Percentiles rank a stretch among this genome's conserved stretches.
Evolutionary conservation across 2,113 vertebrate genomes (phyloP).

Genomic region (Thamnaconus septentrionalis): DNA sequence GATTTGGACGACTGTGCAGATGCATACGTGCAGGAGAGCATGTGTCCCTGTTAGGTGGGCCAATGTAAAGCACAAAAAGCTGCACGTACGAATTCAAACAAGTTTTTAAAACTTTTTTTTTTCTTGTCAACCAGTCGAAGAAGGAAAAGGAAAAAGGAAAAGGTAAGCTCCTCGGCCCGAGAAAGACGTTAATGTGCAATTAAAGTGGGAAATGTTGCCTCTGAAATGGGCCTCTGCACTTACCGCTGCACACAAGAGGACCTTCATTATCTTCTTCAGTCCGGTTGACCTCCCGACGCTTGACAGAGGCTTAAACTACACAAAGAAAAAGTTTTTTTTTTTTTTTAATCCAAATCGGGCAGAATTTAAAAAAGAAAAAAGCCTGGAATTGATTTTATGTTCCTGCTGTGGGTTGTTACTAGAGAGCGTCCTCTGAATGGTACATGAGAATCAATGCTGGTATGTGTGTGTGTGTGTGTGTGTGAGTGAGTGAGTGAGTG

Average conservation of each 20-base stretch:
- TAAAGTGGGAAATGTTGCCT: constrained; percentile 22
- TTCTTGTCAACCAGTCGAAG: too few species aligned
- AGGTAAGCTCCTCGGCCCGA: constrained; percentile 33
- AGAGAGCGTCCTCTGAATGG: constrained; percentile 15
- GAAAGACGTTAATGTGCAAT: constrained; percentile 36
- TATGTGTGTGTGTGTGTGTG: constrained; percentile 16
- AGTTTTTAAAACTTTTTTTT: too few species aligned
- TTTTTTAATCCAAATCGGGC: constrained; percentile 30
- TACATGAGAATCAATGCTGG: constrained; percentile 14
- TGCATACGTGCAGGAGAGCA: neutral
- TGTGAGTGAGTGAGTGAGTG: constrained; percentile 34
- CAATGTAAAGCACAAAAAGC: too few species aligned
- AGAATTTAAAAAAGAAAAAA: neutral
- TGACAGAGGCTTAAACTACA: constrained; percentile 15
- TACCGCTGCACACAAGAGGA: constrained; percentile 45
- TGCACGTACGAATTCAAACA: too few species aligned
- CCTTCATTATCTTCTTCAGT: constrained; percentile 42
- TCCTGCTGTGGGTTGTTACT: constrained; percentile 15
- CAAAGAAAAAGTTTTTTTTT: constrained; percentile 42
- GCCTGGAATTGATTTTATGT: constrained; percentile 23
- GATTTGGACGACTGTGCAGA: neutral
- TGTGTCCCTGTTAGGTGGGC: too few species aligned
- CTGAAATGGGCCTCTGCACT: constrained; percentile 40
- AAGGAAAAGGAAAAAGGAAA: too few species aligned
- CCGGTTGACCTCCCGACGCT: constrained; percentile 29